Evolutionary conservation across 1,140 invertebrate genomes (phyloP).

Genomic region (Proctacanthus coquilletti): DNA sequence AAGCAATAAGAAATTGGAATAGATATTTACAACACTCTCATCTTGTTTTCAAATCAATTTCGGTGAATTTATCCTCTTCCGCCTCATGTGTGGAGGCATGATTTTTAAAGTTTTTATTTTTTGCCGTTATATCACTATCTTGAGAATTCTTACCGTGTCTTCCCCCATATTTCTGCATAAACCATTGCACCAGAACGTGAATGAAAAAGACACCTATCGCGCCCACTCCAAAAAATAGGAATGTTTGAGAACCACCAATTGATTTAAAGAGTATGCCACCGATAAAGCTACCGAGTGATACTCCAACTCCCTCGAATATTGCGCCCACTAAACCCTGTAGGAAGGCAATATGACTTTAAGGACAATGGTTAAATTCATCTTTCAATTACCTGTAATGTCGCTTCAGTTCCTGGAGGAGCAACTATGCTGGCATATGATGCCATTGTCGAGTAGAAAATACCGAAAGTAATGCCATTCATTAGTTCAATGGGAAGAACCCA

Average conservation of each 20-base stretch:
- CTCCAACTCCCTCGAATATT: conserved; percentile 72
- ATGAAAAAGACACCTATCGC: conserved; percentile 43
- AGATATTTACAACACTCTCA: conserved; percentile 8
- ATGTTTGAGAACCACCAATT: conserved; percentile 46
- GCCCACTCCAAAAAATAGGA: conserved; percentile 51
- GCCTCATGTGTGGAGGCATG: neutral
- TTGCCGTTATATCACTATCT: conserved; percentile 10
- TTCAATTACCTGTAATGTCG: conserved; percentile 54
- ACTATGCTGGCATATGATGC: conserved; percentile 75
- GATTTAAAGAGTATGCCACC: conserved; percentile 47
- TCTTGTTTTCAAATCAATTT: conserved; percentile 20
- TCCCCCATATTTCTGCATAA: conserved; percentile 14
- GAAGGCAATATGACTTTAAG: neutral
- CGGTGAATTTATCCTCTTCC: conserved; percentile 14
- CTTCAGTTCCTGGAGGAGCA: conserved; percentile 69
- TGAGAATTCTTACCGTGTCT: conserved; percentile 19
- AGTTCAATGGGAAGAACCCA: conserved; percentile 69
- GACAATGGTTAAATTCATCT: too few relatives aligned
- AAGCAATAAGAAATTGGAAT: conserved; percentile 8
- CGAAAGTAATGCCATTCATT: conserved; percentile 74
- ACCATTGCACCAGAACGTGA: conserved; percentile 41
- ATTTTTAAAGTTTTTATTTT: conserved; percentile 1
- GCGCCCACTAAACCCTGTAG: conserved; percentile 64
- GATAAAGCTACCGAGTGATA: conserved; percentile 57
- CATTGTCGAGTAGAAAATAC: conserved; percentile 79